phyloP scores from a whole-genome alignment of 2,797 vertebrate species.

The Phyllotis vaccarum region DNA sequence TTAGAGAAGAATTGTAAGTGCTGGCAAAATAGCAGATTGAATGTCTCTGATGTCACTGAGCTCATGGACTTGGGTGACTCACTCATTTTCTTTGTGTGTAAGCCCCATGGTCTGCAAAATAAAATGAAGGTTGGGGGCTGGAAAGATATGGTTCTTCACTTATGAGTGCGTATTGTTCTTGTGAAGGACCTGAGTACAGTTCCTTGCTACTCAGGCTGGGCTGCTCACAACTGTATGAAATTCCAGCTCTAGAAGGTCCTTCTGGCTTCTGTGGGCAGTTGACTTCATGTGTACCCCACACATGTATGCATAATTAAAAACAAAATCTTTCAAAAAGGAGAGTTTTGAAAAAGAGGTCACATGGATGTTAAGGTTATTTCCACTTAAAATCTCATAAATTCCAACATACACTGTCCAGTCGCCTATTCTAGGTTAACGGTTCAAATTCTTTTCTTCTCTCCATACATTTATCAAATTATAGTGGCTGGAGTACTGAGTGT shows the following conservation, averaged over 20 bases:
- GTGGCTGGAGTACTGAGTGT: background rate
- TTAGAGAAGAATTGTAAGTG: background rate
- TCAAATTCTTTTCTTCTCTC: slow-evolving; percentile 36
- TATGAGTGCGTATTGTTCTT: background rate
- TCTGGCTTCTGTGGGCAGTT: background rate
- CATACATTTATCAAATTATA: background rate
- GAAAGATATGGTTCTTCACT: background rate
- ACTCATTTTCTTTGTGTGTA: background rate
- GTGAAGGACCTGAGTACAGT: background rate
- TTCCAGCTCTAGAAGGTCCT: background rate
- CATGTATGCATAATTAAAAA: background rate
- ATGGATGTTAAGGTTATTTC: background rate
- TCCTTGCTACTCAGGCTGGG: background rate
- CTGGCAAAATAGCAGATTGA: background rate
- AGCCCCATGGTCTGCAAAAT: background rate
- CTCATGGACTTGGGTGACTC: background rate
- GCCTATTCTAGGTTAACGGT: background rate
- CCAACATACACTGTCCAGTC: background rate
- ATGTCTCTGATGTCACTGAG: background rate
- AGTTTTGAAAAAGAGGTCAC: background rate
- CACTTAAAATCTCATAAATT: background rate
- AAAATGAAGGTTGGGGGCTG: too few relatives aligned
- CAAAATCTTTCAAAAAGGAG: background rate
- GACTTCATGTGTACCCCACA: background rate
- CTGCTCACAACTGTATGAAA: background rate